Evolutionary conservation across 1,140 invertebrate species (phyloP).

Genomic region (Metaphire vulgaris): DNA sequence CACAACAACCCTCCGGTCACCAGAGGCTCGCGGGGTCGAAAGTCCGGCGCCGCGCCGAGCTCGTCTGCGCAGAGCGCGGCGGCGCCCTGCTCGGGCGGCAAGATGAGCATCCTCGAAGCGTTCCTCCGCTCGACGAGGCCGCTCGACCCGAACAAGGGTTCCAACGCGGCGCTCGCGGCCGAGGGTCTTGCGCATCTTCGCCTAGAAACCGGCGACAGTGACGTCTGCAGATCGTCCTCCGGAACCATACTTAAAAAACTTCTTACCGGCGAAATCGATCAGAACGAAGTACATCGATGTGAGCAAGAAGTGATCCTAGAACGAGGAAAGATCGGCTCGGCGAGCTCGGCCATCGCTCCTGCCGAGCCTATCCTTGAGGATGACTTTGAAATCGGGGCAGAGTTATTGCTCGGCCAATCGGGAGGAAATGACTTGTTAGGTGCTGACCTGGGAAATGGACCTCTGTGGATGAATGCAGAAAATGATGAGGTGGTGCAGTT

Average conservation of each 20-base stretch:
- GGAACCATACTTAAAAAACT: constrained; percentile 15
- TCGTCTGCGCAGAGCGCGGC: not conserved
- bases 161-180: constrained; percentile 12
- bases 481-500: constrained; percentile 2
- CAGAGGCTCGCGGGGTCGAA: not conserved
- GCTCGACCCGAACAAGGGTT: constrained; percentile 17
- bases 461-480: not conserved
- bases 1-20: not conserved
- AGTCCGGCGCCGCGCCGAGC: not conserved
- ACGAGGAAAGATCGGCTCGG: not conserved
- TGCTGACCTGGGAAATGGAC: not conserved
- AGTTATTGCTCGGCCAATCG: not conserved
- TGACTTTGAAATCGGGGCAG: constrained; percentile 11
- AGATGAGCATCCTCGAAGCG: constrained; percentile 18
- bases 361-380: not conserved
- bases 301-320: not conserved
- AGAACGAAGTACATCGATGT: constrained; percentile 1
- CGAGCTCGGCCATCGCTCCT: not conserved
- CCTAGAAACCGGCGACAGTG: not conserved
- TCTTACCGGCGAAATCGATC: constrained; percentile 11
- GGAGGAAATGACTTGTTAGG: not conserved
- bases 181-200: constrained; percentile 8
- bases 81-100: not conserved
- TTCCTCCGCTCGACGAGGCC: constrained; percentile 11
- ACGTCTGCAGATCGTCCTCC: not conserved